Evolutionary conservation across 2,797 vertebrate species (phyloP).

Genomic region (Crax fasciolata): DNA sequence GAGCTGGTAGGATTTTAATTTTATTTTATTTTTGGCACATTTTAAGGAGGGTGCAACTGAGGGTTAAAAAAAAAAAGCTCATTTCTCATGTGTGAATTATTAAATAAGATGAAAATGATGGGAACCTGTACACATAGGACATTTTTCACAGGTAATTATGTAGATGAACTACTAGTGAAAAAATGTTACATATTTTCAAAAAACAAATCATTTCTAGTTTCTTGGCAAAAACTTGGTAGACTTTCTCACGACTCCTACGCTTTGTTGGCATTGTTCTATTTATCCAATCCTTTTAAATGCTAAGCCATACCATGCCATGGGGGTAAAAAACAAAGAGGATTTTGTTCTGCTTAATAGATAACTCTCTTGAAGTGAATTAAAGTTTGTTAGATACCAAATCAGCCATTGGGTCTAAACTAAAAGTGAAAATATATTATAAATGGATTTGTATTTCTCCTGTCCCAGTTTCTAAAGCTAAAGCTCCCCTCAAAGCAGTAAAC

Average conservation of each 20-base stretch:
- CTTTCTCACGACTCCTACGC: background rate
- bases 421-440: background rate
- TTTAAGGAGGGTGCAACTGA: background rate
- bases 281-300: background rate
- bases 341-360: background rate
- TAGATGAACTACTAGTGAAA: background rate
- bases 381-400: background rate
- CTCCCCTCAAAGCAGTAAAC: background rate
- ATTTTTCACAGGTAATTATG: background rate
- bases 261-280: background rate
- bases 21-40: background rate
- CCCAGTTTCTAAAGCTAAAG: background rate
- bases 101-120: background rate
- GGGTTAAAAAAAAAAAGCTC: background rate
- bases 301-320: background rate
- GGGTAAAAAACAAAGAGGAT: rapidly evolving
- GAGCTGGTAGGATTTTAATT: slow-evolving; percentile 37
- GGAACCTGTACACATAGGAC: background rate
- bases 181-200: background rate
- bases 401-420: background rate
- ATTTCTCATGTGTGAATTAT: background rate
- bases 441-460: background rate
- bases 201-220: background rate
- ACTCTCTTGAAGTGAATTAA: background rate
- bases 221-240: background rate